Base-by-base conservation (phyloP, 2,888 invertebrate genomes). In the Drosophila anomalata region DNA sequence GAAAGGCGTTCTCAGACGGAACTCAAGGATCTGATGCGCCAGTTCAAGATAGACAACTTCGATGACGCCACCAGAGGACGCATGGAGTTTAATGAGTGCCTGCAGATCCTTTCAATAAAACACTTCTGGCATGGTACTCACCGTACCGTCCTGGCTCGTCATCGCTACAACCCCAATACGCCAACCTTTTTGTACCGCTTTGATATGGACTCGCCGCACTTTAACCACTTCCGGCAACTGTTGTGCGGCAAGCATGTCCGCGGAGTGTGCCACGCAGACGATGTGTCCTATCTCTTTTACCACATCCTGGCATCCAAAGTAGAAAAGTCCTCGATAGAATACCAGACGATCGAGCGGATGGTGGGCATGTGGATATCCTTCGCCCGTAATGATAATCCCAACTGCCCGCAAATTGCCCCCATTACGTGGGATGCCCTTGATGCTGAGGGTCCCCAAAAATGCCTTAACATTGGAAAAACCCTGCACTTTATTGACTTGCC, bases 91-190 rank as follows among this genome's bases (percentile, higher is more conserved):
- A 66, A 78, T 17, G 88, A 71, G 51, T 84, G 80, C 24, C 57
- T 84, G 22, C 73, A 86, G 0, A 47, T 80, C 24, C 65, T 83
- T 5, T 85, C 84, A 26, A 44, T 67, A 11, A 91, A 90, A 65
- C 63, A 77, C 11, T 91, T 91, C 52, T 91, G 90, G 90, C 92
- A 91, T 67, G 88, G 78, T 24, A 81, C 90, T 2, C 79, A 89
- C 22, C 89, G 92, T 12, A 84, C 87, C 0, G 26, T 89, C 0
- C 65, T 79, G 12, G 81, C 87, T 0, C 86, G 91, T 1, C 61
- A 81, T 3, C 69, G 84, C 14, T 68, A 83, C 74, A 90, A 85
- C 79, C 90, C 69, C 78, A 89, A 63, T 63, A 83, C 80, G 26
- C 84, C 89, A 39, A 91, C 90, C 8, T 91, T 87, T 39, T 71